These are phyloP conservation scores for Brachionus rubens DNA, from an alignment of 1,140 invertebrate genomes.

Conservation along the genomic window DNA sequence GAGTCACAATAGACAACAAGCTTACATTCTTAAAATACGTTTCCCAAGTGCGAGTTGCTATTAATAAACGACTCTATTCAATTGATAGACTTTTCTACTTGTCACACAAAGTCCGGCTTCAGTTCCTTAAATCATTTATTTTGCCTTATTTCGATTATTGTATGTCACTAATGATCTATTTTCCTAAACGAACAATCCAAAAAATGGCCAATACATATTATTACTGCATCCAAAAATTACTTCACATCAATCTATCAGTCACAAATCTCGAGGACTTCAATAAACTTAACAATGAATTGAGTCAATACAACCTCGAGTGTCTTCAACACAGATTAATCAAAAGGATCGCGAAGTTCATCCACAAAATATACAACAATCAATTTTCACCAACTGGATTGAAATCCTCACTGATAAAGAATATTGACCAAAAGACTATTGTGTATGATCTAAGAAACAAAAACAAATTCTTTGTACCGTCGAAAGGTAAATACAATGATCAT, in stretches of 20 bases:
- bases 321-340: slow-evolving; percentile 1
- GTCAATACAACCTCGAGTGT: neutral
- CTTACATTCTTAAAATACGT: neutral
- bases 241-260: neutral
- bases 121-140: too few relatives aligned
- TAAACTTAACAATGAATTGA: slow-evolving; percentile 2
- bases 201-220: neutral
- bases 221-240: neutral
- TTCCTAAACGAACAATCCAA: too few relatives aligned
- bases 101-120: too few relatives aligned
- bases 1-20: neutral
- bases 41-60: too few relatives aligned
- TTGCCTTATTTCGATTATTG: too few relatives aligned
- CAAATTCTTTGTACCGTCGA: neutral
- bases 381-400: neutral
- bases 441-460: slow-evolving; percentile 12
- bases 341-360: neutral
- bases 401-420: neutral
- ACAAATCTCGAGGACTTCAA: slow-evolving; percentile 23
- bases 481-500: neutral
- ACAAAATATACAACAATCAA: neutral
- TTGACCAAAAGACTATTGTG: neutral
- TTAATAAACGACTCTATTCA: too few relatives aligned
- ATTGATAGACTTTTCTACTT: too few relatives aligned
- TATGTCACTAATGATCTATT: too few relatives aligned